These are phyloP conservation scores for Empis livida DNA, from an alignment of 2,888 invertebrate species.

Conservation along the genomic window DNA sequence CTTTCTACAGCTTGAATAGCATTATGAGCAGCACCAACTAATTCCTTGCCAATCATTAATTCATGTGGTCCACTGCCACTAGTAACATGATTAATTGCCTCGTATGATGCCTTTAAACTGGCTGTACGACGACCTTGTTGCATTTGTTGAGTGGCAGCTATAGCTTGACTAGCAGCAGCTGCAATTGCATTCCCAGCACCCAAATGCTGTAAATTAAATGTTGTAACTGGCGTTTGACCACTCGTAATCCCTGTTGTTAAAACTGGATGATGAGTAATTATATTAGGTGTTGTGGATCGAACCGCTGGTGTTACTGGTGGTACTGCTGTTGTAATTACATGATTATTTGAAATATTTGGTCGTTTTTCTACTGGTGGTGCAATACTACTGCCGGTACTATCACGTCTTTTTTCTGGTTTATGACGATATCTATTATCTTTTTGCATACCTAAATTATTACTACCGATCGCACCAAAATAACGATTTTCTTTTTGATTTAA, in stretches of 20 bases:
- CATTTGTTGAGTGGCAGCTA: constrained; percentile 93
- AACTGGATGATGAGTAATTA: constrained; percentile 26
- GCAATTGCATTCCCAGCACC: constrained; percentile 86
- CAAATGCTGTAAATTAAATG: constrained; percentile 63
- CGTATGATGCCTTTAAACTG: constrained; percentile 88
- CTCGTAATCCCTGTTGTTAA: constrained; percentile 21
- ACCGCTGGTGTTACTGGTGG: constrained; percentile 25
- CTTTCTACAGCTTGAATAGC: constrained; percentile 54
- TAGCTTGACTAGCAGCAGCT: constrained; percentile 86
- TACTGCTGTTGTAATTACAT: constrained; percentile 14
- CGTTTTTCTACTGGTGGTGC: constrained; percentile 23
- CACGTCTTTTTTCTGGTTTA: constrained; percentile 61
- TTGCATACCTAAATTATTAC: constrained; percentile 17
- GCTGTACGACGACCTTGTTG: constrained; percentile 88
- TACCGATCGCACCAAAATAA: constrained; percentile 37
- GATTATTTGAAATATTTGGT: constrained; percentile 19
- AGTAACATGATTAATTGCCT: constrained; percentile 64
- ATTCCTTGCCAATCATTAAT: constrained; percentile 55
- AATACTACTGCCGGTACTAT: constrained; percentile 43
- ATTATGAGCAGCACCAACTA: constrained; percentile 59
- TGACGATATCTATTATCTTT: constrained; percentile 42
- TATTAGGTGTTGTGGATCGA: constrained; percentile 21
- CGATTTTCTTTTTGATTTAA: constrained; percentile 77
- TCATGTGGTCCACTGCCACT: constrained; percentile 49
- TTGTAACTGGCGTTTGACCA: constrained; percentile 2